These are phyloP conservation scores for Oreamnos americanus DNA, from an alignment of 2,113 vertebrate genomes.

Conservation along the genomic window DNA sequence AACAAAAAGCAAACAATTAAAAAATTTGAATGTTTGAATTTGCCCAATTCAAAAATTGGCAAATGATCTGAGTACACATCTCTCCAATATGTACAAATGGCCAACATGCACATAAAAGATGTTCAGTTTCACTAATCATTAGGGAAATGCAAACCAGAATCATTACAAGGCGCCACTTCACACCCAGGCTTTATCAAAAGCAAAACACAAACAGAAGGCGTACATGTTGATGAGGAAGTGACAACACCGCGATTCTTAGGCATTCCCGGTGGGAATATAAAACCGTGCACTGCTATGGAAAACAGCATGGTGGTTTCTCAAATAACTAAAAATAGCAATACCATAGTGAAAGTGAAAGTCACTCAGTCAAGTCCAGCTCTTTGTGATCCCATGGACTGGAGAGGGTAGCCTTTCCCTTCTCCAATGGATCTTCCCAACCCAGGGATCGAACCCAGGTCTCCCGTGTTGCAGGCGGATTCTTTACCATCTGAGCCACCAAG, in stretches of 20 bases:
- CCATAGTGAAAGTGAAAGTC: background rate
- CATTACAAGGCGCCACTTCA: background rate
- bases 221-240: background rate
- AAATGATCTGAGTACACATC: background rate
- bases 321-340: conserved; percentile 27
- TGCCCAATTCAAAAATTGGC: background rate
- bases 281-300: background rate
- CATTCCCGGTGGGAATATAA: background rate
- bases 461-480: fast-evolving
- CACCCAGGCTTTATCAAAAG: background rate
- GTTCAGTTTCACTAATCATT: background rate
- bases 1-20: background rate
- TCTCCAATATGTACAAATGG: background rate
- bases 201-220: background rate
- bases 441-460: background rate
- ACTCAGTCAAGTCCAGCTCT: background rate
- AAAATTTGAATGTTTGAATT: background rate
- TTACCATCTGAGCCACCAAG: background rate
- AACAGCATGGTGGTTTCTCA: background rate
- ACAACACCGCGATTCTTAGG: background rate
- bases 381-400: background rate
- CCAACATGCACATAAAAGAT: background rate
- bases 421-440: background rate
- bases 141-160: background rate
- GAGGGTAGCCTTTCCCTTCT: background rate